A percentile compares a stretch with the other conserved stretches of the same genome.
These are phyloP conservation scores for Melanophora roralis DNA, from an alignment of 2,888 invertebrate genomes.

Conservation along the genomic window DNA sequence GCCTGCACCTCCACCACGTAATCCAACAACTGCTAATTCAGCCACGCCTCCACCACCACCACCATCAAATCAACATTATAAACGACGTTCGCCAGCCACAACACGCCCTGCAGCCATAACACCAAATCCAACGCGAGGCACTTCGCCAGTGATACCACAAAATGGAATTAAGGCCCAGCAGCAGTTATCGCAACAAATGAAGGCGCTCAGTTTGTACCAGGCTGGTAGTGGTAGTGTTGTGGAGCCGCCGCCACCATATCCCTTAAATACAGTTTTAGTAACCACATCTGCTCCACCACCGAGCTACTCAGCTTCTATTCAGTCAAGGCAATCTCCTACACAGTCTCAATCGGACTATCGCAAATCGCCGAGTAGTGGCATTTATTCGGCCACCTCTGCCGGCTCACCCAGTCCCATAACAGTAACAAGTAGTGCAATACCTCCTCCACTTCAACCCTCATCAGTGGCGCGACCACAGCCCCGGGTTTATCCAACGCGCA, in stretches of 20 bases:
- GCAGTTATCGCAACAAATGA: conserved; percentile 91
- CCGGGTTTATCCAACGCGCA: conserved; percentile 90
- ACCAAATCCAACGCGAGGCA: conserved; percentile 84
- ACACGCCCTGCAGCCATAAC: conserved; percentile 79
- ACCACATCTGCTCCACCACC: conserved; percentile 80
- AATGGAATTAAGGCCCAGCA: conserved; percentile 89
- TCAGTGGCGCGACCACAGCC: conserved; percentile 83
- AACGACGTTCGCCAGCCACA: conserved; percentile 87
- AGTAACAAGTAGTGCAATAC: conserved; percentile 80
- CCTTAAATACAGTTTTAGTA: conserved; percentile 79
- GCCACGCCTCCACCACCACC: conserved; percentile 83
- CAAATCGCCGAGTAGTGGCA: conserved; percentile 91
- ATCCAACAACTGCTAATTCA: conserved; percentile 80
- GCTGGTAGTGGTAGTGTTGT: conserved; percentile 81
- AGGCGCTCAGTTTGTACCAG: conserved; percentile 88
- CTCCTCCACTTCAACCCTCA: conserved; percentile 79
- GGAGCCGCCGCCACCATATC: conserved; percentile 85
- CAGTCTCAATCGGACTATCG: conserved; percentile 86
- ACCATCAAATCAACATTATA: conserved; percentile 83
- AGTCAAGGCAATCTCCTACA: conserved; percentile 91
- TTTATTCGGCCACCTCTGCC: conserved; percentile 90
- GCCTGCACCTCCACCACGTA: conserved; percentile 84
- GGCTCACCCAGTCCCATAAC: conserved; percentile 91
- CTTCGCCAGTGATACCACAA: conserved; percentile 71
- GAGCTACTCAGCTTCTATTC: conserved; percentile 90